A percentile compares a stretch with the other conserved stretches of the same genome.
phyloP scores from a whole-genome alignment of 1,140 invertebrate genomes.

The Luehdorfia chinensis region DNA sequence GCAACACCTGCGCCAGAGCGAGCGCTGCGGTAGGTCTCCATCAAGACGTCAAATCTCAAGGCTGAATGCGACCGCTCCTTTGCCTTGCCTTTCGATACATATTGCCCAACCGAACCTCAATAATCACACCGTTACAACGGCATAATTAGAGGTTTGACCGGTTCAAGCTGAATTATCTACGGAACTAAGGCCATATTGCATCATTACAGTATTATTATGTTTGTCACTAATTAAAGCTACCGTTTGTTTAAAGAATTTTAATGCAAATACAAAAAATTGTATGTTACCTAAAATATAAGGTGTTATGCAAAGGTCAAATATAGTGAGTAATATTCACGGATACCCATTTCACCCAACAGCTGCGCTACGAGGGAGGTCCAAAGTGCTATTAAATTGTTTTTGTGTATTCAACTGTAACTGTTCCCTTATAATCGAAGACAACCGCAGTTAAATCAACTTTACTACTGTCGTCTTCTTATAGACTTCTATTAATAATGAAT shows the following conservation, averaged over 20 bases:
- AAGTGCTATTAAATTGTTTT: not conserved
- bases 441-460: no score
- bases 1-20: slow-evolving; percentile 66
- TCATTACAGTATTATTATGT: not conserved
- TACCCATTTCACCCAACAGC: slow-evolving; percentile 1
- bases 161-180: slow-evolving; percentile 18
- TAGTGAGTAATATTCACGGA: not conserved
- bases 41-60: slow-evolving; percentile 75
- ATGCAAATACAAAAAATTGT: no score
- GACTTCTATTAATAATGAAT: no score
- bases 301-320: not conserved
- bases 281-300: not conserved
- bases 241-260: not conserved
- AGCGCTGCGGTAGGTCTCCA: slow-evolving; percentile 72
- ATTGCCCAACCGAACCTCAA: slow-evolving; percentile 41
- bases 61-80: slow-evolving; percentile 50
- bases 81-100: slow-evolving; percentile 58
- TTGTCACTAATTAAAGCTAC: not conserved
- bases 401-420: slow-evolving; percentile 4
- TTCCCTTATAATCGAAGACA: no score
- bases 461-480: no score
- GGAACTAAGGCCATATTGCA: not conserved
- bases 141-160: slow-evolving; percentile 33
- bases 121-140: slow-evolving; percentile 41
- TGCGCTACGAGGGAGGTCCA: slow-evolving; percentile 3